Base-by-base conservation (phyloP, 2,888 invertebrate species). In the Litoditis marina region DNA sequence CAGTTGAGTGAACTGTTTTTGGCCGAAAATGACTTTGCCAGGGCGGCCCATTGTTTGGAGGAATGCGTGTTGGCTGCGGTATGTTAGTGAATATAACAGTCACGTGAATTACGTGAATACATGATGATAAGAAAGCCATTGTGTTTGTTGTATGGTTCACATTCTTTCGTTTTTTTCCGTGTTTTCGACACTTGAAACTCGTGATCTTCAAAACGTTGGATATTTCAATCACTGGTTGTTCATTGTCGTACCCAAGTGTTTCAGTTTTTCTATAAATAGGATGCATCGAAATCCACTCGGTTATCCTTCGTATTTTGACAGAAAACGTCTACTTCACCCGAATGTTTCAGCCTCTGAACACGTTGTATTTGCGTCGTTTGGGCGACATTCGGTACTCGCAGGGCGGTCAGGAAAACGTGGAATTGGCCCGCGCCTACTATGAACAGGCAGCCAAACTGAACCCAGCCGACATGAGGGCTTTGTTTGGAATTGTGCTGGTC, bases 391-490 rank as follows among this genome's bases (percentile, higher is more conserved):
- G 81, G 56, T 81, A 81, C 58, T 76, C 78, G 11, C 68, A 68
- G 89, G 93, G 94, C 60, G 94, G 94, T 13, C 86, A 88, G 63
- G 94, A 94, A 69, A 94, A 95, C 83, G 87, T 94, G 85, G 94
- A 95, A 85, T 83, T 90, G 71, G 94, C 98, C 0, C 89, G 91
- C 80, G 88, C 90, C 0, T 96, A 98, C 84, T 98, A 92, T 86
- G 89, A 91, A 51, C 92, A 94, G 83, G 90, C 94, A 2, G 85
- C 91, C 51, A 92, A 92, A 84, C 86, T 94, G 50, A 93, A 92
- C 85, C 89, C 90, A 0, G 90, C 90, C 78, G 96, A 94, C 85
- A 88, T 94, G 85, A 87, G 95, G 74, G 92, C 95, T 0, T 85
- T 94, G 19, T 92, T 91, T 83, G 96, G 96, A 51, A 85, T 95